Percentiles rank a stretch among this genome's conserved stretches.
These are phyloP conservation scores for Metopia argyrocephala DNA, from an alignment of 2,888 invertebrate species.

Conservation along the genomic window DNA sequence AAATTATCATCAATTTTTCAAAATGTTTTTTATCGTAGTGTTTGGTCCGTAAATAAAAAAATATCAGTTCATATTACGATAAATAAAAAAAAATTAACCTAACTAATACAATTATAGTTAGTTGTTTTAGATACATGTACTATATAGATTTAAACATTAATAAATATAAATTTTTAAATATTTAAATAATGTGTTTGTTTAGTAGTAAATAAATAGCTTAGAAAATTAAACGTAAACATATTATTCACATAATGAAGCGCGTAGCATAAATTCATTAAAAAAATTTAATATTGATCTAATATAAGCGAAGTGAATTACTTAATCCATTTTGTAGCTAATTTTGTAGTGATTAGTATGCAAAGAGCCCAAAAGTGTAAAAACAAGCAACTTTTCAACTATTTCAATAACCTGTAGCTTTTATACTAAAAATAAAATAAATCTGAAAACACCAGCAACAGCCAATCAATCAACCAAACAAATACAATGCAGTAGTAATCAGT, in stretches of 20 bases:
- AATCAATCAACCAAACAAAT: conserved; percentile 60
- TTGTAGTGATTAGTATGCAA: conserved; percentile 65
- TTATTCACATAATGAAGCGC: too few relatives aligned
- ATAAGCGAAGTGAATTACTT: conserved; percentile 54
- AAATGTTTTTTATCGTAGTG: conserved; percentile 12
- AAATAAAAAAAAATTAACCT: conserved; percentile 9
- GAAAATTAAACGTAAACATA: too few relatives aligned
- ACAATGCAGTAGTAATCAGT: conserved; percentile 61
- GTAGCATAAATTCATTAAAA: too few relatives aligned
- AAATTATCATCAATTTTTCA: too few relatives aligned
- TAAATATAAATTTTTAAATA: not conserved
- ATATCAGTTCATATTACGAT: conserved; percentile 5
- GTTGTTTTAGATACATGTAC: conserved; percentile 48
- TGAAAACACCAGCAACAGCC: conserved; percentile 57
- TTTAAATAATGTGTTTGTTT: not conserved
- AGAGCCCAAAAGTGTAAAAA: conserved; percentile 57
- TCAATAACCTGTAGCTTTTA: conserved; percentile 61
- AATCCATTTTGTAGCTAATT: conserved; percentile 60
- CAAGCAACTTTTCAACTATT: conserved; percentile 40
- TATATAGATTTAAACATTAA: conserved; percentile 1
- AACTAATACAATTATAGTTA: conserved; percentile 55
- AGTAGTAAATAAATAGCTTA: too few relatives aligned
- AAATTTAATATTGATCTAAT: conserved; percentile 51
- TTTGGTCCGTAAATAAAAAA: conserved; percentile 13
- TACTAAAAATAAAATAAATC: conserved; percentile 59